Evolutionary conservation across 2,888 invertebrate genomes (phyloP).

Genomic region (Watsonalla binaria): DNA sequence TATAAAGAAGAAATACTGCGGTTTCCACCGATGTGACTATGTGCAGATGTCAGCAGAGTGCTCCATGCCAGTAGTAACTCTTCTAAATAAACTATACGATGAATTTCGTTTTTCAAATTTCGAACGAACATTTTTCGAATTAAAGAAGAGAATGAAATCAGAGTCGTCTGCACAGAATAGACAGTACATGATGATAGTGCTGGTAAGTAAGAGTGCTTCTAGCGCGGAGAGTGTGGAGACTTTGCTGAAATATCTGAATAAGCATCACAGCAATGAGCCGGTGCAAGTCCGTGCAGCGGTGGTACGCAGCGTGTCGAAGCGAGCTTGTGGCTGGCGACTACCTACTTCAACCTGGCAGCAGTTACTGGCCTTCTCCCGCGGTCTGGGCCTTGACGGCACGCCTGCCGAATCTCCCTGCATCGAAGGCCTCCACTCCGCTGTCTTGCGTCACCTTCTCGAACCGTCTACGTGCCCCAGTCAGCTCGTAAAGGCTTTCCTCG

Average conservation of each 20-base stretch:
- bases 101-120: neutral
- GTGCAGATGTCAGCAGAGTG: neutral
- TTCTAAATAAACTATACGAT: neutral
- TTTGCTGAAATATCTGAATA: conserved; percentile 35
- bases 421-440: conserved; percentile 53
- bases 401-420: conserved; percentile 32
- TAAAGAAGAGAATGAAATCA: conserved; percentile 35
- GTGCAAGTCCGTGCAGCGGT: conserved; percentile 46
- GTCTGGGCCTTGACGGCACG: conserved; percentile 49
- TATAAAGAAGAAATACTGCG: conserved; percentile 3
- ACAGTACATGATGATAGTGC: conserved; percentile 51
- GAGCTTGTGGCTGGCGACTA: conserved; percentile 50
- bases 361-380: conserved; percentile 40
- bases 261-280: conserved; percentile 46
- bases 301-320: conserved; percentile 52
- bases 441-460: conserved; percentile 40
- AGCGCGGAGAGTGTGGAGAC: conserved; percentile 32
- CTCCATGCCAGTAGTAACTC: neutral
- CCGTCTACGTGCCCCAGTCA: conserved; percentile 15
- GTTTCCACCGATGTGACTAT: neutral
- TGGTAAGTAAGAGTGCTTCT: conserved; percentile 58
- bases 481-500: conserved; percentile 32
- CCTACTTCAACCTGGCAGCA: conserved; percentile 38
- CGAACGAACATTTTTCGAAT: neutral
- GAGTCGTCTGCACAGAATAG: conserved; percentile 42